Base-by-base conservation (phyloP, 2,888 invertebrate genomes). In the Lepetodrilus schrolli region DNA sequence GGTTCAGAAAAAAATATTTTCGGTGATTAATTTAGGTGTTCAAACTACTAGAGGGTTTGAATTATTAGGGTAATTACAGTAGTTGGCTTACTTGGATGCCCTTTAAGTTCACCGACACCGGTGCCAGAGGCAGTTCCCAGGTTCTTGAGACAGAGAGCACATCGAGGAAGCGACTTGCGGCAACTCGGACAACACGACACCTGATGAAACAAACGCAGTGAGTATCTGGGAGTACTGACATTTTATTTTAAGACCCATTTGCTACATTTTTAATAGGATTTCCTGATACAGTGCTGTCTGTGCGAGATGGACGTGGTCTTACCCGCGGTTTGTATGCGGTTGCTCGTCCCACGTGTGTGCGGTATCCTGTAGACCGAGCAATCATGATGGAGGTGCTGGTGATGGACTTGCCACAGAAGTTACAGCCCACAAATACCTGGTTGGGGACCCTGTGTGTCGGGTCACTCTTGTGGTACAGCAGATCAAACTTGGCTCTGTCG, bases 401-500 rank as follows among this genome's bases (percentile, higher is more conserved):
- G 37, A 98, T 95, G 78, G 95, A 95, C 92, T 97, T 97, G 69
- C 96, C 96, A 92, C 98, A 98, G 92, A 96, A 98, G 87, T 96
- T 96, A 91, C 98, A 98, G 4, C 96, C 95, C 73, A 97, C 94
- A 88, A 94, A 95, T 38, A 96, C 94, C 87, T 91, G 92, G 80
- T 91, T 90, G 2, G 89, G 88, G 8, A 86, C 85, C 30, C 79
- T 77, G 4, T 78, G 74, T 4, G 77, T 79, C 80, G 82, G 78
- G 68, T 84, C 83, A 49, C 81, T 74, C 4, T 75, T 72, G 69
- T 86, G 84, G 21, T 84, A 77, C 21, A 87, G 80, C n/a, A 84
- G 95, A 91, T 98, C 97, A 89, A 98, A 95, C 86, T 95, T 94
- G 3, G 96, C 96, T 70, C 97, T 93, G 90, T 95, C 77, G 77